Evolutionary conservation across 30 jellyfish, hydroid and myxozoan genomes (phyloP).

Genomic region (Pseudorhiza aurosa): DNA sequence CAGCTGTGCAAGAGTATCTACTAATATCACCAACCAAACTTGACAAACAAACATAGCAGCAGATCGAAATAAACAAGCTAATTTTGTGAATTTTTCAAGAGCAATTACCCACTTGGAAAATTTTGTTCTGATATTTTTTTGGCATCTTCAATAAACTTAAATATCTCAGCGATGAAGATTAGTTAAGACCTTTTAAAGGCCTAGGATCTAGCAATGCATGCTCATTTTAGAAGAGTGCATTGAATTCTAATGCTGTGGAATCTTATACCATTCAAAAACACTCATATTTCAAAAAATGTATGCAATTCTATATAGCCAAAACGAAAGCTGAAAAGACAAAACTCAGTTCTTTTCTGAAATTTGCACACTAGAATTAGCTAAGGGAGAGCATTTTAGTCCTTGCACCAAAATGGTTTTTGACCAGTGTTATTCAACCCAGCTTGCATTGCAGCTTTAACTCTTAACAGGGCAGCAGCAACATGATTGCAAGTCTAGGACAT

Average conservation of each 20-base stretch:
- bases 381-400: neutral
- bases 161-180: too few species aligned
- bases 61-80: too few species aligned
- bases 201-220: too few species aligned
- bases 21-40: too few species aligned
- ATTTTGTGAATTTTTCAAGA: too few species aligned
- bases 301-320: neutral
- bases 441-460: conserved; percentile 14
- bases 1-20: too few species aligned
- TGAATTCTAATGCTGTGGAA: neutral
- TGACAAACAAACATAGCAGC: too few species aligned
- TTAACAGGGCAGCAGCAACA: conserved; percentile 36
- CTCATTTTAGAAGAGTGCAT: too few species aligned
- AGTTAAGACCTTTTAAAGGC: too few species aligned
- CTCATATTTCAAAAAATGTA: neutral
- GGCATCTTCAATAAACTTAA: too few species aligned
- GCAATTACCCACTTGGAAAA: too few species aligned
- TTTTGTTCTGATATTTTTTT: too few species aligned
- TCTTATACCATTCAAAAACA: neutral
- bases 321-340: neutral
- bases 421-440: neutral
- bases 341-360: neutral
- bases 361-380: neutral
- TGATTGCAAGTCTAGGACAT: conserved; percentile 45
- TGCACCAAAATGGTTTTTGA: neutral